Base-by-base conservation (phyloP, 2,888 invertebrate species). In the Noctua fimbriata region DNA sequence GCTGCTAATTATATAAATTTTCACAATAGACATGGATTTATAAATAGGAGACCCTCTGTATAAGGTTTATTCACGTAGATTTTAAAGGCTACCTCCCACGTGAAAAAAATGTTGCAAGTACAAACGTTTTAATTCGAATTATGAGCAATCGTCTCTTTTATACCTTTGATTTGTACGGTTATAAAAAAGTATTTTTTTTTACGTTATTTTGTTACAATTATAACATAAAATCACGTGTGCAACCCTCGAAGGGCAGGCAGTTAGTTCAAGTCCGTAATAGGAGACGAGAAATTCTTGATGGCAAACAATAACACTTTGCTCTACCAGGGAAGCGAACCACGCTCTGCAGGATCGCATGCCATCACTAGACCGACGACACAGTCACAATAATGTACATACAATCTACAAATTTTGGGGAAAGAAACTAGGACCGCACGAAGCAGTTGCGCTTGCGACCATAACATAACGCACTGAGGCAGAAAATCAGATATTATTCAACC, bases 401-500 rank as follows among this genome's bases (percentile, higher is more conserved):
- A 24, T 52, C 52, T 52, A 21, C 52, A 24, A 24, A 55, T 12
- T 55, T 55, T 12, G 0, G 55, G 55, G 12, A 60, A 28, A 60
- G 1, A 41, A 49, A 24, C 36, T 12, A 52, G 6, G 6, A 32
- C 7, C 18, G 1, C 44, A 63, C 21, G 9, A 16, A 10, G 28
- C 32, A 32, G 0, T 47, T 6, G n/a, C 12, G 9, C 10, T 52
- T 16, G 16, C 18, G 2, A 66, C n/a, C 16, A 24, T 52, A 63
- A 60, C 60, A 58, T 55, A 58, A 67, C 41, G 18, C 52, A 82
- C 16, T 75, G 49, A 58, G 14, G 32, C 82, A 70, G 49, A 77
- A 69, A 81, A 70, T 66, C 65, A 44, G 41, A 78, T 71, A 78
- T 47, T 32, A 70, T 66, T 18, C 66, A 52, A 70, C 24, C 6